Percentiles rank a stretch among this genome's conserved stretches.
Evolutionary conservation across 1,140 invertebrate genomes (phyloP).

Genomic region (Kradibia gibbosae): DNA sequence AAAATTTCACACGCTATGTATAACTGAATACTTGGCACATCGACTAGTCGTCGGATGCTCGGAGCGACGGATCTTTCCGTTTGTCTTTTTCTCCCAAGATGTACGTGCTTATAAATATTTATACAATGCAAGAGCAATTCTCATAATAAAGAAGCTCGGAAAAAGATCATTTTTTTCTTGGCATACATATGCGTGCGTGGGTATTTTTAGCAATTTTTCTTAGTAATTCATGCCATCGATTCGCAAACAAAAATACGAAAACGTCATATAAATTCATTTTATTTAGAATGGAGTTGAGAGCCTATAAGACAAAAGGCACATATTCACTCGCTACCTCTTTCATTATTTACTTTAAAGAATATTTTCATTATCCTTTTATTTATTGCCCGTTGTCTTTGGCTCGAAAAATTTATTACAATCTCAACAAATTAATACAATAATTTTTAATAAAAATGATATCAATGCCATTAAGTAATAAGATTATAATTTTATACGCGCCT

Average conservation of each 20-base stretch:
- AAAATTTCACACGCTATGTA: constrained; percentile 44
- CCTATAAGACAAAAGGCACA: background rate
- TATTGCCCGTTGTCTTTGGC: background rate
- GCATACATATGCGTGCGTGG: background rate
- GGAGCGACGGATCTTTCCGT: constrained; percentile 12
- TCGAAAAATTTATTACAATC: no score
- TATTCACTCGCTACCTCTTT: background rate
- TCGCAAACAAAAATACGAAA: constrained; percentile 18
- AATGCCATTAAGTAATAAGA: no score
- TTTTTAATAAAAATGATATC: no score
- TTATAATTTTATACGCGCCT: no score
- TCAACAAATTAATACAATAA: no score
- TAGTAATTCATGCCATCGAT: constrained; percentile 8
- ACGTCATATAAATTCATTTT: constrained; percentile 30
- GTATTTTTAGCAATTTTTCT: constrained; percentile 45
- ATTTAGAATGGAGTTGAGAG: background rate
- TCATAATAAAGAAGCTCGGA: constrained; percentile 40
- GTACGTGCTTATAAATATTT: constrained; percentile 48
- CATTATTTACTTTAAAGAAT: background rate
- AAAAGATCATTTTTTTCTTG: constrained; percentile 36
- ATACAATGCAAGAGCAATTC: constrained; percentile 38
- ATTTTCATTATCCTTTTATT: background rate
- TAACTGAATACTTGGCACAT: background rate
- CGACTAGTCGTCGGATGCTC: constrained; percentile 7
- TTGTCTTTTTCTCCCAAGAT: constrained; percentile 7